These are phyloP conservation scores for Toxotes jaculatrix DNA, from an alignment of 2,113 vertebrate genomes.

Conservation along the genomic window DNA sequence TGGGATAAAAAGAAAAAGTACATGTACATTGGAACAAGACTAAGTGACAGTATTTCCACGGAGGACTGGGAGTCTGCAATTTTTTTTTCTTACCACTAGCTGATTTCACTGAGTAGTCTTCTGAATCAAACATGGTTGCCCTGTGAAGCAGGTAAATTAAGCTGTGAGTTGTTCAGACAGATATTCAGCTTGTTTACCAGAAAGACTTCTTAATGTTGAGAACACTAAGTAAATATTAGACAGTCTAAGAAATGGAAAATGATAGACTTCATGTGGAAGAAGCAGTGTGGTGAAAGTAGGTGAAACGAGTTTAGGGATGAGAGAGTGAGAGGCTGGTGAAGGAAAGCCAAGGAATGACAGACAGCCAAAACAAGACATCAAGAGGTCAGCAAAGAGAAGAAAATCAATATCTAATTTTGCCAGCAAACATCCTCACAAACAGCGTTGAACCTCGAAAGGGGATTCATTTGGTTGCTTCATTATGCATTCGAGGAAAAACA, in stretches of 20 bases:
- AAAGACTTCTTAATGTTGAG: neutral
- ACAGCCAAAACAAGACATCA: constrained; percentile 24
- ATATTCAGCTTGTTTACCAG: neutral
- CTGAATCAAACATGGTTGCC: constrained; percentile 15
- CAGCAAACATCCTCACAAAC: constrained; percentile 55
- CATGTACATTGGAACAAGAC: neutral
- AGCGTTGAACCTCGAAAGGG: neutral
- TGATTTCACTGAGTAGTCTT: neutral
- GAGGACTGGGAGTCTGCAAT: neutral
- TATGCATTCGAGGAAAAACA: neutral
- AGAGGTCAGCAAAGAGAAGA: constrained; percentile 29
- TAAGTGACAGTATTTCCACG: neutral
- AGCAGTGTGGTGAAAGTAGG: neutral
- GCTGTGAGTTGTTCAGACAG: neutral
- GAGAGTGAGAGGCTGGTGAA: neutral
- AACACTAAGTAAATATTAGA: neutral
- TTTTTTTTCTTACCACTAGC: neutral
- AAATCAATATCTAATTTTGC: constrained; percentile 76
- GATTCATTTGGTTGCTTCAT: neutral
- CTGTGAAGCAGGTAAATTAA: neutral
- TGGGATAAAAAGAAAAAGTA: neutral
- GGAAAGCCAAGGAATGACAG: constrained; percentile 28
- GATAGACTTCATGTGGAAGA: neutral
- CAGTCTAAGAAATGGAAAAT: neutral
- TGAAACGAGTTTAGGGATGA: neutral